A percentile compares a stretch with the other conserved stretches of the same genome.
phyloP scores from a whole-genome alignment of 2,888 invertebrate species.

The Drosophila paramelanica region DNA sequence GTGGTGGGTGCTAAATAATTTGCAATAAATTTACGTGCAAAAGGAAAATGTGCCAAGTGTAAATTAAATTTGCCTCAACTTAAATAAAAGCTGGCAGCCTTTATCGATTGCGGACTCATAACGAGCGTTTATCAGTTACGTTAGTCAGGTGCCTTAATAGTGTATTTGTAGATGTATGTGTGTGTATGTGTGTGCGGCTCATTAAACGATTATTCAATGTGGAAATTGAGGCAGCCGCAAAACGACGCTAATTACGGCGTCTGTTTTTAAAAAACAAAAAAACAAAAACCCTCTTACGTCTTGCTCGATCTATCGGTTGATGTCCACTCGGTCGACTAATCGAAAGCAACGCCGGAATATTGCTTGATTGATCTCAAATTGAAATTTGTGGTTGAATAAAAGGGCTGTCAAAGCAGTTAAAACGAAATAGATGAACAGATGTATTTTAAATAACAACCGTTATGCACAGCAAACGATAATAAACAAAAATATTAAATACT shows the following conservation, averaged over 20 bases:
- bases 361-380: constrained; percentile 62
- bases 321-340: constrained; percentile 52
- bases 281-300: constrained; percentile 28
- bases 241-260: constrained; percentile 53
- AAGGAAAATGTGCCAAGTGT: constrained; percentile 55
- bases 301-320: constrained; percentile 22
- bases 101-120: constrained; percentile 50
- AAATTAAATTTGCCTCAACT: constrained; percentile 32
- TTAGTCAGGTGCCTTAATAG: constrained; percentile 56
- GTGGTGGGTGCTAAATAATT: constrained; percentile 61
- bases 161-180: constrained; percentile 18
- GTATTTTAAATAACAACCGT: neutral
- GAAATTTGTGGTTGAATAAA: constrained; percentile 66
- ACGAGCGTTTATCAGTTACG: constrained; percentile 60
- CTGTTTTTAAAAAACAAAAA: constrained; percentile 31
- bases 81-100: constrained; percentile 19
- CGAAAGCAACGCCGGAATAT: constrained; percentile 43
- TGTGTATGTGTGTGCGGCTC: constrained; percentile 38
- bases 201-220: constrained; percentile 69
- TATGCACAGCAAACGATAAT: neutral
- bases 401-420: constrained; percentile 1
- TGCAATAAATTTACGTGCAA: constrained; percentile 39
- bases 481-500: neutral
- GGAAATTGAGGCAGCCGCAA: constrained; percentile 41
- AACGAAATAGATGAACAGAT: constrained; percentile 4